Evolutionary conservation across 2,797 vertebrate genomes (phyloP), one percentile per base, ranked within the genome.

Genomic region (Crocidura indochinensis): DNA sequence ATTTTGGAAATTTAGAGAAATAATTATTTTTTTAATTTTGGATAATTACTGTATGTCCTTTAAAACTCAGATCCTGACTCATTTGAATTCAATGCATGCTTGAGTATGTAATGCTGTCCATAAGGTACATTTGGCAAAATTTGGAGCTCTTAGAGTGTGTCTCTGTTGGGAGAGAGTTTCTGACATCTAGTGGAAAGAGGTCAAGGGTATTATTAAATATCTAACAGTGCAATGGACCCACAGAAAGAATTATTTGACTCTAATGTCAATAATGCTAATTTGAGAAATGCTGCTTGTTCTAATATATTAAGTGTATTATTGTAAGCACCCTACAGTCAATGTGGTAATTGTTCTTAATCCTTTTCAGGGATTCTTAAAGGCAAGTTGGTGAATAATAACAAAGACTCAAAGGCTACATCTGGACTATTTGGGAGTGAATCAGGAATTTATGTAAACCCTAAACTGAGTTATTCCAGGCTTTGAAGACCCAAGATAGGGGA

Each of bases 391-490:
- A 93, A 87, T 71, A 44, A 92, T 2, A 76, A 22, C 9, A 19
- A 93, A 93, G 64, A 88, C 19, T 68, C 76, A 46, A 69, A 85
- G 60, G 46, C 60, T 75, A 72, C 22, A 73, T 87, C 83, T 84
- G 38, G n/a, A 85, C 51, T 90, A 26, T 81, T 94, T 86, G 1
- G 31, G 60, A 26, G 56, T 72, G 53, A 22, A 62, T 47, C 53
- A 67, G 81, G 27, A 17, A 82, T 83, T 90, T 90, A 29, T 74
- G 73, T 78, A 92, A 82, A n/a, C 69, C 51, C 75, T 92, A 71
- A 81, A 88, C 56, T 81, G 81, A 94, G 71, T 76, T 60, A 84
- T 91, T 64, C 53, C 53, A 83, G 90, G 31, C 71, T 84, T 87
- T 84, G 74, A 90, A 67, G 62, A 62, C 38, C 65, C 12, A 77